phyloP scores from a whole-genome alignment of 2,888 invertebrate genomes.

The Ochlodes sylvanus region DNA sequence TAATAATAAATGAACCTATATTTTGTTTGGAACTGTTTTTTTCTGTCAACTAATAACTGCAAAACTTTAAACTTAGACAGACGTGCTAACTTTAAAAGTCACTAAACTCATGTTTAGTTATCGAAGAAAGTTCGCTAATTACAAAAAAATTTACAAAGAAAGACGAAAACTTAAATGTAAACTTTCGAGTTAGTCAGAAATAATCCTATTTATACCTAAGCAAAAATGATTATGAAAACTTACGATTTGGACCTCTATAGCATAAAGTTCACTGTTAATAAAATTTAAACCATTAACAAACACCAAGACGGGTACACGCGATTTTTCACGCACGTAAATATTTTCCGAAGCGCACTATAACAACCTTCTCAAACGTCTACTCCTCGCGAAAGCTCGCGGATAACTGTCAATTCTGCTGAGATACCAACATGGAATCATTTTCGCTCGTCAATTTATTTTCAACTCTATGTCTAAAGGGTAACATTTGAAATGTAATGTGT shows the following conservation, averaged over 20 bases:
- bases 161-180: background rate
- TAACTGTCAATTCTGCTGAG: slow-evolving; percentile 35
- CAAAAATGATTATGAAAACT: background rate
- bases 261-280: background rate
- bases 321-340: slow-evolving; percentile 15
- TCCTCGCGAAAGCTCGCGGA: slow-evolving; percentile 39
- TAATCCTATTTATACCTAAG: background rate
- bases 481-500: background rate
- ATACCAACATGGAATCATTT: slow-evolving; percentile 31
- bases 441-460: slow-evolving; percentile 19
- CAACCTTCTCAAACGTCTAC: slow-evolving; percentile 8
- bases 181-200: background rate
- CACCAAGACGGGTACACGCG: background rate
- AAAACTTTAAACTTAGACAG: too few species aligned
- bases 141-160: too few species aligned
- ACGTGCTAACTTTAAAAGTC: too few species aligned
- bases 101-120: too few species aligned
- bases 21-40: too few species aligned
- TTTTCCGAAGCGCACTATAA: slow-evolving; percentile 6
- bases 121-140: too few species aligned
- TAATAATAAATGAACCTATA: too few species aligned
- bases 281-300: slow-evolving; percentile 3
- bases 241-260: background rate
- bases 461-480: background rate
- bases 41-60: too few species aligned